A percentile compares a stretch with the other conserved stretches of the same genome.
Conservation (phyloP, 2,113 vertebrate genomes). For the Tretioscincus oriximinensis region DNA sequence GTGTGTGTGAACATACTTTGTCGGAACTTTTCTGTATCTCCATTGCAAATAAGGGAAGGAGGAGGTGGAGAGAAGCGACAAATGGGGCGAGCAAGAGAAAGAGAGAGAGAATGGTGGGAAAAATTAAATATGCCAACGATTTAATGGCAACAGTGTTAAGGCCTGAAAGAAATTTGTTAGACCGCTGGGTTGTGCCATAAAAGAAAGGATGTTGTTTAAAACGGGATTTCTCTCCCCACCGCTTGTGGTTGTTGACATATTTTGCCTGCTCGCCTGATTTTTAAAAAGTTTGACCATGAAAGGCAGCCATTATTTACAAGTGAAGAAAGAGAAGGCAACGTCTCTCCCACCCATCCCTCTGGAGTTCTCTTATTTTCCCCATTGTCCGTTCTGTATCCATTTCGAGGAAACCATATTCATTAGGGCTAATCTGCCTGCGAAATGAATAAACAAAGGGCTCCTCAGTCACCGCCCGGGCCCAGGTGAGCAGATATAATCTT, state of each 20-base stretch:
- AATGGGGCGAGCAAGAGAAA: neutral
- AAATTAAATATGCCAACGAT: slow-evolving; percentile 8
- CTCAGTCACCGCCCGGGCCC: slow-evolving; percentile 85
- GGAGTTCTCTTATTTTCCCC: slow-evolving; percentile 59
- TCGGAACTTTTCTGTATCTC: slow-evolving; percentile 23
- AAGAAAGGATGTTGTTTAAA: slow-evolving; percentile 56
- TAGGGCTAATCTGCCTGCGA: slow-evolving; percentile 87
- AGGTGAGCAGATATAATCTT: slow-evolving; percentile 96
- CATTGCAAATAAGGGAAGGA: slow-evolving; percentile 12
- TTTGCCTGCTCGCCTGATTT: slow-evolving; percentile 86
- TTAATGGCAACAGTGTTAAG: neutral
- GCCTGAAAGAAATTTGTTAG: neutral
- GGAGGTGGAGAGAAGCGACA: neutral
- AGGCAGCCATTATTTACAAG: slow-evolving; percentile 90
- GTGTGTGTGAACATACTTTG: neutral
- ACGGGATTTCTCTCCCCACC: slow-evolving; percentile 43
- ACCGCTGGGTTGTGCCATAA: slow-evolving; percentile 24
- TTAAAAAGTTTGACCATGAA: slow-evolving; percentile 85
- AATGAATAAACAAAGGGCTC: slow-evolving; percentile 97
- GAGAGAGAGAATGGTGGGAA: neutral
- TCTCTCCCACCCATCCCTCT: slow-evolving; percentile 56
- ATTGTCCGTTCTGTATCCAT: slow-evolving; percentile 83
- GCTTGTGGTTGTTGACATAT: slow-evolving; percentile 80
- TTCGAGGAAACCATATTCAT: slow-evolving; percentile 88
- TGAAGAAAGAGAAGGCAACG: slow-evolving; percentile 93